Evolutionary conservation across 2,113 vertebrate species (phyloP).

Genomic region (Piliocolobus tephrosceles): DNA sequence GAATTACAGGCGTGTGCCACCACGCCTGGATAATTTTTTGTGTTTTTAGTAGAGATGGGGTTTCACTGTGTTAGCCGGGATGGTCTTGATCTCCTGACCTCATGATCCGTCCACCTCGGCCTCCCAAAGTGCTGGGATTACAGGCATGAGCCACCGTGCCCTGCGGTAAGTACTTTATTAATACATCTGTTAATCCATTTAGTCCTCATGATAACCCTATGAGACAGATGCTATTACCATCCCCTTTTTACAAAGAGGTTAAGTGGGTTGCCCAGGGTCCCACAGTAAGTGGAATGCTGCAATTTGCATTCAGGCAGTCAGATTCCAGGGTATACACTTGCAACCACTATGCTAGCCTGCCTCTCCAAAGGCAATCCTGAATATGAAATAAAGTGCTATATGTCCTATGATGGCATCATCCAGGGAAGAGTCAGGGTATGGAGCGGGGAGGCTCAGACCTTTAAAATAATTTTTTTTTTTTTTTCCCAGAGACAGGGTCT

Average conservation of each 20-base stretch:
- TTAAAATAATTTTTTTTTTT: no score
- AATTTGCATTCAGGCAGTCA: neutral
- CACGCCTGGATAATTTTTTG: no score
- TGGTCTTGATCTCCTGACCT: no score
- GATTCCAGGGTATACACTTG: neutral
- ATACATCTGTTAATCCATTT: neutral
- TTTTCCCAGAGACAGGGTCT: no score
- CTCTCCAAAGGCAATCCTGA: neutral
- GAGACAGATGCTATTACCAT: neutral
- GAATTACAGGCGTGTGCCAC: fast-evolving
- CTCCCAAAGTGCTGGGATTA: no score
- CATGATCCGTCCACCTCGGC: no score
- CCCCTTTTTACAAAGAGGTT: neutral
- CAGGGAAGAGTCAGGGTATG: neutral
- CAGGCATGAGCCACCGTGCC: no score
- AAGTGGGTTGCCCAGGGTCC: neutral
- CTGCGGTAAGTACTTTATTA: no score
- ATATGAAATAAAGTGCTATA: neutral
- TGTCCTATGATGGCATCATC: neutral
- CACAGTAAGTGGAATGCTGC: neutral
- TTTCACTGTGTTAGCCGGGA: no score
- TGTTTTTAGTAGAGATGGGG: no score
- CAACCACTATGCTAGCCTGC: neutral
- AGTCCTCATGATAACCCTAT: neutral
- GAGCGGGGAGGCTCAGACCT: neutral